phyloP scores from a whole-genome alignment of 2,888 invertebrate species.

The Entomobrya multifasciata region DNA sequence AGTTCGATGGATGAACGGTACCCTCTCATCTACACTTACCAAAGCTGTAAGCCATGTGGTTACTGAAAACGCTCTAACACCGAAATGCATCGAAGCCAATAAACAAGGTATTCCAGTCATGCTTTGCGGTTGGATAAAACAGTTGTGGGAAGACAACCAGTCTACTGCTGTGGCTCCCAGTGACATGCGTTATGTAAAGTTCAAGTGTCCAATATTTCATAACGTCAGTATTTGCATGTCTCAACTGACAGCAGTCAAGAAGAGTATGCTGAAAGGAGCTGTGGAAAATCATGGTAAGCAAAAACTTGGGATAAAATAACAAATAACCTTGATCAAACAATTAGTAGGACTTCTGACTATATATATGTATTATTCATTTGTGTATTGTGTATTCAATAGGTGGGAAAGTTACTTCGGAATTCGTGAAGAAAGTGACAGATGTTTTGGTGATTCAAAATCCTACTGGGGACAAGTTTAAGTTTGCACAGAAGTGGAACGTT shows the following conservation, averaged over 20 bases:
- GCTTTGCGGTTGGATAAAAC: conserved; percentile 89
- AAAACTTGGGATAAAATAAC: background rate
- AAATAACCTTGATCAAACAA: too few species aligned
- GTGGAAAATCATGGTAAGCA: conserved; percentile 26
- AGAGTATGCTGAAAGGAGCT: conserved; percentile 81
- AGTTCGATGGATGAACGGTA: conserved; percentile 74
- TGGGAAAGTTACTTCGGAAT: conserved; percentile 84
- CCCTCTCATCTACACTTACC: conserved; percentile 54
- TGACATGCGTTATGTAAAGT: conserved; percentile 85
- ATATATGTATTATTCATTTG: background rate
- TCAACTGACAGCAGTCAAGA: conserved; percentile 86
- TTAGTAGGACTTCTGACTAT: background rate
- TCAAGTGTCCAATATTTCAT: conserved; percentile 87
- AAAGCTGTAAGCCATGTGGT: conserved; percentile 77
- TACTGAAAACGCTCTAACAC: conserved; percentile 51
- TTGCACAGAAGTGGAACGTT: conserved; percentile 84
- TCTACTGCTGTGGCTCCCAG: conserved; percentile 85
- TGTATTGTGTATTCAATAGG: conserved; percentile 81
- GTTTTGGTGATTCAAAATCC: conserved; percentile 83
- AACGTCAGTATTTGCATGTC: conserved; percentile 90
- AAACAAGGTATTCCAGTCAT: conserved; percentile 87
- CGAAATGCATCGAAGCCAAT: conserved; percentile 84
- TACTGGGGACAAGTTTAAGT: conserved; percentile 88
- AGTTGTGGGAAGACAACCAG: conserved; percentile 89
- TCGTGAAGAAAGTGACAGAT: conserved; percentile 83